Percentiles rank a stretch among this genome's conserved stretches.
Evolutionary conservation across 2,113 vertebrate species (phyloP).

Genomic region (Crypturellus undulatus): DNA sequence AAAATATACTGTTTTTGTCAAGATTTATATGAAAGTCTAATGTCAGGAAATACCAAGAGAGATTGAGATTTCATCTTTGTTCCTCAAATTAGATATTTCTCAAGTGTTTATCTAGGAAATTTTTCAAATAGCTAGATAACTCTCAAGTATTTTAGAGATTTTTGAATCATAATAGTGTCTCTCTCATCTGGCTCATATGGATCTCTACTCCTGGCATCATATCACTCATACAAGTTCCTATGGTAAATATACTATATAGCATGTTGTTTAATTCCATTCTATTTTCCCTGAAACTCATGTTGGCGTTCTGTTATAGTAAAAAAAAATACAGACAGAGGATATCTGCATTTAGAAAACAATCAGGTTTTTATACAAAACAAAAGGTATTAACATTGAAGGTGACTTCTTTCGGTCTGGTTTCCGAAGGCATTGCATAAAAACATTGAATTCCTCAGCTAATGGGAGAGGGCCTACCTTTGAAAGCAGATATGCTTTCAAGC

Average conservation of each 20-base stretch:
- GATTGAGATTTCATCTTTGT: neutral
- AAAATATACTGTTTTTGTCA: neutral
- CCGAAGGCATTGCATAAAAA: neutral
- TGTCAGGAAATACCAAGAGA: neutral
- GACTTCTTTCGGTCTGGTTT: neutral
- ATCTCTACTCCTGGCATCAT: neutral
- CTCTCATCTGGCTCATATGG: neutral
- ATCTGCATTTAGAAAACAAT: neutral
- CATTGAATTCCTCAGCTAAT: neutral
- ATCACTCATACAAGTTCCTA: neutral
- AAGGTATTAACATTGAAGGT: neutral
- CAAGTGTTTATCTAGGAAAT: too few relatives aligned
- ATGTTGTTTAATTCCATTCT: neutral
- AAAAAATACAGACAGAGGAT: neutral
- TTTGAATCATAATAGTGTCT: neutral
- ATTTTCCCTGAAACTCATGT: neutral
- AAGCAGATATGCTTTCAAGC: neutral
- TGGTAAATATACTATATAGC: neutral
- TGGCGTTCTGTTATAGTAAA: neutral
- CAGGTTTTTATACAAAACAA: neutral
- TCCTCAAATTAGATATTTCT: neutral
- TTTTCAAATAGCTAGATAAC: neutral
- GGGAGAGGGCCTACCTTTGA: neutral
- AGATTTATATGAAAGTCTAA: neutral
- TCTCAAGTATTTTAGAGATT: neutral